A percentile compares a stretch with the other conserved stretches of the same genome.
phyloP scores from a whole-genome alignment of 2,888 invertebrate species.

The Beris morrisii region DNA sequence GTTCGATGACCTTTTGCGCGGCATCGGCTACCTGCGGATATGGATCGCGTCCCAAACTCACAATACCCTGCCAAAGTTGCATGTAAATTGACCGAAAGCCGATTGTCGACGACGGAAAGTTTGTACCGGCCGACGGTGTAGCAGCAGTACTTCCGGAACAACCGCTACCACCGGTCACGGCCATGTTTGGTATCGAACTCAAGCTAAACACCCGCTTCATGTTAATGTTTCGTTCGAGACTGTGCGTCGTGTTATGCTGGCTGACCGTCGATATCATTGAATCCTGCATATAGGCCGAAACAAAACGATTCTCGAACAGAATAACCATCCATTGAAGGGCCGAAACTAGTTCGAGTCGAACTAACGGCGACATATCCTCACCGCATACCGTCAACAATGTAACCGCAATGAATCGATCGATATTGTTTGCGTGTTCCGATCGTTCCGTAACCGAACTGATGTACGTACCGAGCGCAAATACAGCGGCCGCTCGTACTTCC shows the following conservation, averaged over 20 bases:
- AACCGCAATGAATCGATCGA: constrained; percentile 91
- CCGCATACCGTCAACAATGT: constrained; percentile 76
- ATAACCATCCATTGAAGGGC: constrained; percentile 85
- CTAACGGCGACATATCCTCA: constrained; percentile 84
- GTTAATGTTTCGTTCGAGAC: constrained; percentile 53
- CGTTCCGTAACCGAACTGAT: constrained; percentile 81
- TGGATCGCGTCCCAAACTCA: constrained; percentile 81
- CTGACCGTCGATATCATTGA: constrained; percentile 18
- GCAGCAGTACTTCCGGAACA: constrained; percentile 39
- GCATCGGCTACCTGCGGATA: constrained; percentile 79
- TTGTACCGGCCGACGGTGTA: constrained; percentile 34
- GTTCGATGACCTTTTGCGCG: constrained; percentile 75
- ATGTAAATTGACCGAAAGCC: constrained; percentile 71
- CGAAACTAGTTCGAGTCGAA: constrained; percentile 83
- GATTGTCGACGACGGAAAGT: constrained; percentile 41
- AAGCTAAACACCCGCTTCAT: constrained; percentile 71
- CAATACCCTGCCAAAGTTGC: constrained; percentile 84
- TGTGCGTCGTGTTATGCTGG: constrained; percentile 50
- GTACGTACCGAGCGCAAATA: constrained; percentile 93
- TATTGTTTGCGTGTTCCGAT: constrained; percentile 90
- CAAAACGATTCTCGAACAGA: constrained; percentile 85
- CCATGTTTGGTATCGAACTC: constrained; percentile 67
- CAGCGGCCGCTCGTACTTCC: constrained; percentile 91
- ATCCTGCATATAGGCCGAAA: constrained; percentile 73
- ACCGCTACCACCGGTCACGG: constrained; percentile 38